Conservation (phyloP, 2,797 vertebrate species). For the Urosaurus nigricauda region DNA sequence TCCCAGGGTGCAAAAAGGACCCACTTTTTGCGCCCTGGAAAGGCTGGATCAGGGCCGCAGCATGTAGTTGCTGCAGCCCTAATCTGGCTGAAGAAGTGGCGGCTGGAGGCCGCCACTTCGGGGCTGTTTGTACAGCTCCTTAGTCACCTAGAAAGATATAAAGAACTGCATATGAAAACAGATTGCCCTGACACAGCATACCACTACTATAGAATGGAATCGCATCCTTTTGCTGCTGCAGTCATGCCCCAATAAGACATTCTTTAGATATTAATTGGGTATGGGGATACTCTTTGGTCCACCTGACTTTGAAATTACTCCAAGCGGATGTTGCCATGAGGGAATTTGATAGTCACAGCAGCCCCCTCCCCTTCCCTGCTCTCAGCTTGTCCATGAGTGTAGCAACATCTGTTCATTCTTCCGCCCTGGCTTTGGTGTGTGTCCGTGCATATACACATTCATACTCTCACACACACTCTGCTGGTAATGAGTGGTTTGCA, state of each 20-base stretch:
- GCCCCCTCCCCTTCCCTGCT: neutral
- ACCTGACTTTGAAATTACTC: conserved; percentile 5
- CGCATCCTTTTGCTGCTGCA: neutral
- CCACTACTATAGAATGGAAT: neutral
- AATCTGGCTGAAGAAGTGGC: too few relatives aligned
- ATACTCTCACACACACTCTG: conserved; percentile 54
- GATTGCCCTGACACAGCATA: neutral
- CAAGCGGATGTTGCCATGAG: conserved; percentile 6
- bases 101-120: too few relatives aligned
- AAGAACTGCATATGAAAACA: neutral
- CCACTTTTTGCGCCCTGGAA: too few relatives aligned
- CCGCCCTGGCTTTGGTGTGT: neutral
- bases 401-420: conserved; percentile 41
- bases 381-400: conserved; percentile 15
- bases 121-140: neutral
- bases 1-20: too few relatives aligned
- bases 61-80: too few relatives aligned
- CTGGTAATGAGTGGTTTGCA: conserved; percentile 82
- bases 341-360: conserved; percentile 15
- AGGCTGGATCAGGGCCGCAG: too few relatives aligned
- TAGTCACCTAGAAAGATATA: neutral
- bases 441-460: conserved; percentile 52
- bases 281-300: neutral
- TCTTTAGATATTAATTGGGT: neutral
- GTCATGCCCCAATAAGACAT: neutral